These are phyloP conservation scores for Drosophila pseudoananassae DNA, from an alignment of 1,140 invertebrate species.

Conservation along the genomic window DNA sequence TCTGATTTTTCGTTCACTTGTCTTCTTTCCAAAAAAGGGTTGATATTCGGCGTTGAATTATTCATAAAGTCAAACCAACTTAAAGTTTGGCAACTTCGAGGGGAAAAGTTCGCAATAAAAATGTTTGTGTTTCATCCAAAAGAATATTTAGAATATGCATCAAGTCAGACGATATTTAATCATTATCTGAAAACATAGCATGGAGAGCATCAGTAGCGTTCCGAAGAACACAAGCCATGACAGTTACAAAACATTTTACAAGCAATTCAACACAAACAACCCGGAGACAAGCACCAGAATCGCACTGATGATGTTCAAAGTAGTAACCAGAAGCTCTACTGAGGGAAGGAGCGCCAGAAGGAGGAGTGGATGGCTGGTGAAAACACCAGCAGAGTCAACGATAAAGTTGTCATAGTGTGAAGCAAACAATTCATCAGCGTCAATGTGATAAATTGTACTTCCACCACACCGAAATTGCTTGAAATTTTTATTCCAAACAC, in stretches of 20 bases:
- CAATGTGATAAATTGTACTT: conserved; percentile 79
- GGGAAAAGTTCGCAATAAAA: neutral
- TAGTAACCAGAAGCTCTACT: conserved; percentile 10
- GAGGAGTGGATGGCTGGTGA: neutral
- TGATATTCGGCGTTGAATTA: conserved; percentile 51
- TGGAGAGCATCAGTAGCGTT: conserved; percentile 16
- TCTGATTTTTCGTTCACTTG: conserved; percentile 43
- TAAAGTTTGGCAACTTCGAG: conserved; percentile 11
- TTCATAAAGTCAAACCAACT: conserved; percentile 44
- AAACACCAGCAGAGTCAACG: conserved; percentile 42
- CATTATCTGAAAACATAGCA: conserved; percentile 56
- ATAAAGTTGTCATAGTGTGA: conserved; percentile 80
- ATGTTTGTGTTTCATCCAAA: too few species aligned
- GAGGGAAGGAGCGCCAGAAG: neutral
- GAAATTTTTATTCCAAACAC: conserved; percentile 62
- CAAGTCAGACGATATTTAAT: conserved; percentile 61
- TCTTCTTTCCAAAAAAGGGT: conserved; percentile 6
- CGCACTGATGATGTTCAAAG: conserved; percentile 45
- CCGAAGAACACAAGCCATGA: conserved; percentile 47
- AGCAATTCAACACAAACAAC: conserved; percentile 69
- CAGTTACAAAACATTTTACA: conserved; percentile 80
- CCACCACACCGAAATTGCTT: conserved; percentile 66
- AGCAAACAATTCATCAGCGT: conserved; percentile 80
- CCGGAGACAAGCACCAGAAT: conserved; percentile 34
- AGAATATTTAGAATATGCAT: conserved; percentile 46